Base-by-base conservation (phyloP, 2,888 invertebrate genomes). In the Microplitis manilae region DNA sequence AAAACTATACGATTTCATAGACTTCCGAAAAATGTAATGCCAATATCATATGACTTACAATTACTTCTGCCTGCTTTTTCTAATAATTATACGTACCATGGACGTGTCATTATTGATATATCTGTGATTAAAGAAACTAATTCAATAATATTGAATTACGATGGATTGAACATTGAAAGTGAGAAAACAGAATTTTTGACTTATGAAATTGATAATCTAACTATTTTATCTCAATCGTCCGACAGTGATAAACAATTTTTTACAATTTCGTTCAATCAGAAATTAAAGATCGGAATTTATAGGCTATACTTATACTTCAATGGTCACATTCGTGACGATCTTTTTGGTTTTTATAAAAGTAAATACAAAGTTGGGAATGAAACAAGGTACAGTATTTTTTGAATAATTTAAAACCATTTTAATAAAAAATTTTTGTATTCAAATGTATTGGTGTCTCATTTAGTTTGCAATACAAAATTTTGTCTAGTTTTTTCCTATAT, bases 321-420 rank as follows among this genome's bases (percentile, higher is more conserved):
- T 0, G 94, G 93, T 0, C 86, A 87, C 2, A 92, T 94, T 76
- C 92, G 92, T 59, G 90, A 90, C 17, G 92, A 93, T 62, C 91
- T 94, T 86, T 92, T 92, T 76, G 95, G 95, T 17, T 91, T 95
- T 39, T 94, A 94, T 81, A 88, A 92, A 60, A 92, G 93, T 41
- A 91, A 90, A 0, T 93, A 93, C 76, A 85, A 88, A 75, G 84
- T 91, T 78, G 88, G 90, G 64, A 91, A 90, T 1, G 89, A 91
- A 73, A 91, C 88, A 79, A 92, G 92, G 93, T 92, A 90, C 13
- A 13, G 50, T 50, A 13, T 50, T 30, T 30, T 30, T 30, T 4
- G 30, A 30, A 30, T 30, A 4, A 30, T 30, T 30, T 30, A 30
- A 2, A 30, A 30, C 2, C 30, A 30, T 30, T 30, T 30, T 0